A percentile compares a stretch with the other conserved stretches of the same genome.
Conservation (phyloP, 2,113 vertebrate genomes). For the Phalacrocorax carbo region DNA sequence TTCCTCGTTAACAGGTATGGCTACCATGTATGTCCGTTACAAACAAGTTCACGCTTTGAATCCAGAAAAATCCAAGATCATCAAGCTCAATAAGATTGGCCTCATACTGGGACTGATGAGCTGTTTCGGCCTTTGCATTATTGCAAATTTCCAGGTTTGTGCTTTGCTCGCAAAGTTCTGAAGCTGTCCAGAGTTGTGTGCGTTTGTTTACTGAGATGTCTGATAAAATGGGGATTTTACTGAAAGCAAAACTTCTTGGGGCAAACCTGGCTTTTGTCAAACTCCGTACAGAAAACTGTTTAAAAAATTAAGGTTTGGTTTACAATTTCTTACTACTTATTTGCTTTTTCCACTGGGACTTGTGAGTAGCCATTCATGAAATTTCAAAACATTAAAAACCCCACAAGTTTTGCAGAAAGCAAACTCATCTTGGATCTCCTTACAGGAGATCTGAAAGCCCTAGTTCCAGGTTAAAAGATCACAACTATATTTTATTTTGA, state of each 20-base stretch:
- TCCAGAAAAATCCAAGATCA: slow-evolving; percentile 62
- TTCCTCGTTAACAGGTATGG: slow-evolving; percentile 75
- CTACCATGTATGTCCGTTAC: slow-evolving; percentile 88
- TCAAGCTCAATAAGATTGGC: slow-evolving; percentile 76
- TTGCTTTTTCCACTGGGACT: background rate
- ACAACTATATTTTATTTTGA: background rate
- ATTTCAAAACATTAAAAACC: background rate
- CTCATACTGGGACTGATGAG: slow-evolving; percentile 82
- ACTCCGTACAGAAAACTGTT: background rate
- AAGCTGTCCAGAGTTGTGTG: background rate
- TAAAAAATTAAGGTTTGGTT: background rate
- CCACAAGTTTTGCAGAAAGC: background rate
- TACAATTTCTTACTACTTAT: background rate
- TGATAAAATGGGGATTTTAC: background rate
- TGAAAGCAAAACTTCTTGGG: background rate
- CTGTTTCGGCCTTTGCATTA: slow-evolving; percentile 88
- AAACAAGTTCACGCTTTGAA: slow-evolving; percentile 85
- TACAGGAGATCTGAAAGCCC: background rate
- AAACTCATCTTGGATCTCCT: background rate
- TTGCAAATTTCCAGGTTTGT: slow-evolving; percentile 91
- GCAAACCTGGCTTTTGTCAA: background rate
- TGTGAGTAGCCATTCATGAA: background rate
- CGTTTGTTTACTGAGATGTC: background rate
- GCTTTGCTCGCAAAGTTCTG: background rate
- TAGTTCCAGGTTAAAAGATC: background rate